phyloP scores from a whole-genome alignment of 2,113 vertebrate genomes.

The Ascaphus truei region DNA sequence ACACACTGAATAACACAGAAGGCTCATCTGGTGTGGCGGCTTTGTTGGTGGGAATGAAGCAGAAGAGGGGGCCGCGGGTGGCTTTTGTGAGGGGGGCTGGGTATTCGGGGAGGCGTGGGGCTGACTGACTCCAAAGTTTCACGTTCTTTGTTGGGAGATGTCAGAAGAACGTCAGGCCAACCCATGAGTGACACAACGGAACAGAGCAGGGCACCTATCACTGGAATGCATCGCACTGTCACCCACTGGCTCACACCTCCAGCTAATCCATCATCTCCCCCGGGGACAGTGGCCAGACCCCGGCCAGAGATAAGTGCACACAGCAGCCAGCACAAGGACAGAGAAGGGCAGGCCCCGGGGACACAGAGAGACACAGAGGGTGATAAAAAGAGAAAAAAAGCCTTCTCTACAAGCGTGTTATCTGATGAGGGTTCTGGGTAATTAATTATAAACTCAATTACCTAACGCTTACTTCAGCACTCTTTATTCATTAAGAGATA shows the following conservation, averaged over 20 bases:
- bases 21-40: conserved; percentile 30
- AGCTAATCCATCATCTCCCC: conserved; percentile 82
- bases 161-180: conserved; percentile 48
- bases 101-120: conserved; percentile 3
- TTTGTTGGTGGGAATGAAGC: conserved; percentile 35
- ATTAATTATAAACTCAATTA: conserved; percentile 99
- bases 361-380: conserved; percentile 33
- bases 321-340: conserved; percentile 80
- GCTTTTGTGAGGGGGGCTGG: conserved; percentile 22
- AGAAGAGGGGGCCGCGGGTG: conserved; percentile 25
- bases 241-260: conserved; percentile 59
- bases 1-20: conserved; percentile 17
- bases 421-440: conserved; percentile 93
- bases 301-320: conserved; percentile 70
- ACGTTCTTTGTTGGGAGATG: conserved; percentile 61
- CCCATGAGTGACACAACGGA: conserved; percentile 41
- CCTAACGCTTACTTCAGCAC: conserved; percentile 92
- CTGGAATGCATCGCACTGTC: conserved; percentile 66
- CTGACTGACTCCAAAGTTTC: conserved; percentile 31
- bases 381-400: conserved; percentile 69
- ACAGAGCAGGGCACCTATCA: conserved; percentile 50
- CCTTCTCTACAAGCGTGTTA: conserved; percentile 75
- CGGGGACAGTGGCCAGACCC: conserved; percentile 43
- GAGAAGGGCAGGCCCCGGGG: conserved; percentile 83
- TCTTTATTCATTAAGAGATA: conserved; percentile 90